Evolutionary conservation across 2,113 vertebrate species (phyloP), one percentile per base, ranked within the genome.

Genomic region (Siniperca knerii): DNA sequence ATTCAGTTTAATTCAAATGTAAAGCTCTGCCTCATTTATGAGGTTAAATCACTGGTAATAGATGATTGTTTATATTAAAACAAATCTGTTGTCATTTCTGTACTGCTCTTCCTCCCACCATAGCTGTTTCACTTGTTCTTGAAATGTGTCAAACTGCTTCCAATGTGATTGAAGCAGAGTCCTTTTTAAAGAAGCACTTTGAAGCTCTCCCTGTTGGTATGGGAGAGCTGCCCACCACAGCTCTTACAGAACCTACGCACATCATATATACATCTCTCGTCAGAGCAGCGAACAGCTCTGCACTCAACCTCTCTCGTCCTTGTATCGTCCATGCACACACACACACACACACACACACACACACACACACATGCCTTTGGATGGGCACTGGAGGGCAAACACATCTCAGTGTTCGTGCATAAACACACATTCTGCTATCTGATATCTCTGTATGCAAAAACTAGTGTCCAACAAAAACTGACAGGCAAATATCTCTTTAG

Each of bases 161-260:
- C 76, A 50, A 50, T 75, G 64, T 75, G 67, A 89, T 23, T 87
- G 84, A 85, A 89, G 88, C 67, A 1, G 57, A 81, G 73, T 77
- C 82, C 50, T 84, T 87, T 89, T 79, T 84, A 88, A 58, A 86
- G 78, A 57, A 79, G 82, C 77, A 60, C 86, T 90, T 88, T 92
- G 83, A 91, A 89, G 89, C 87, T 46, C 87, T 89, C 73, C 64
- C 79, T 72, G 73, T 70, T 82, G 82, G 80, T 81, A 65, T 86
- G 71, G 54, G 58, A 75, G 79, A 74, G 85, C 90, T 85, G 80
- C 89, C 91, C 82, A 86, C 85, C 82, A 76, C 75, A 79, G 84
- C 87, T 81, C 80, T 82, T 40, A 87, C 85, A 80, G 83, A 87
- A 76, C 85, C 92, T 77, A 87, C 84, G 67, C 85, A 84, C 90